Evolutionary conservation across 2,888 invertebrate genomes (phyloP).

Genomic region (Lobophora halterata): DNA sequence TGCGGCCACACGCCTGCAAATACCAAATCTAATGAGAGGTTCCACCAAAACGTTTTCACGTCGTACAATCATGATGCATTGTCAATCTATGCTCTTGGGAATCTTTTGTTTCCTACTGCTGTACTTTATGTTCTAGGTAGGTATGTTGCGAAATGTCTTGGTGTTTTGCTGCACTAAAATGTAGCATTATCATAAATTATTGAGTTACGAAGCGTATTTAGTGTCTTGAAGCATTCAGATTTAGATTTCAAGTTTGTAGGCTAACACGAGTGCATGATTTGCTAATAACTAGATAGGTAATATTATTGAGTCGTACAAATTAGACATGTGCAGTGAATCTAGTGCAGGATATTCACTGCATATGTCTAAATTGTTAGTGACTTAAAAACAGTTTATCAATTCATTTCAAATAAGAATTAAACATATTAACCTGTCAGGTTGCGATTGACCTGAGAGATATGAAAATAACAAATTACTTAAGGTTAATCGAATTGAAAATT

Average conservation of each 20-base stretch:
- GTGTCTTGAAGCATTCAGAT: constrained; percentile 16
- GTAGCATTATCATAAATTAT: constrained; percentile 31
- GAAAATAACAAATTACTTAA: too few species aligned
- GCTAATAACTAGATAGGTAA: background rate
- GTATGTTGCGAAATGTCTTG: constrained; percentile 20
- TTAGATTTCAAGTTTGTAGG: constrained; percentile 8
- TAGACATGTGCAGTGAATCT: constrained; percentile 1
- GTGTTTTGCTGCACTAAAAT: constrained; percentile 17
- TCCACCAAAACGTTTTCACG: constrained; percentile 49
- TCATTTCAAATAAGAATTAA: constrained; percentile 1
- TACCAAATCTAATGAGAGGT: constrained; percentile 61
- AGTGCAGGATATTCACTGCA: too few species aligned
- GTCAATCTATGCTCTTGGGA: constrained; percentile 52
- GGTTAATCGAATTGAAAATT: too few species aligned
- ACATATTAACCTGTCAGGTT: too few species aligned
- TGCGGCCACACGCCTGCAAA: constrained; percentile 44
- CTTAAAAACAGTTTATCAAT: constrained; percentile 8
- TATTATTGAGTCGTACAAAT: too few species aligned
- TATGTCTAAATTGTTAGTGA: too few species aligned
- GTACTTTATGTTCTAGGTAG: constrained; percentile 16
- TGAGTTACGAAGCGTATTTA: constrained; percentile 15
- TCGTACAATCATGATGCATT: constrained; percentile 50
- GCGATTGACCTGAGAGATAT: constrained; percentile 21
- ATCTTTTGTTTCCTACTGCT: constrained; percentile 41
- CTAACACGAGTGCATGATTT: background rate